Base-by-base conservation (phyloP, 2,797 vertebrate species). In the Limnodromus scolopaceus region DNA sequence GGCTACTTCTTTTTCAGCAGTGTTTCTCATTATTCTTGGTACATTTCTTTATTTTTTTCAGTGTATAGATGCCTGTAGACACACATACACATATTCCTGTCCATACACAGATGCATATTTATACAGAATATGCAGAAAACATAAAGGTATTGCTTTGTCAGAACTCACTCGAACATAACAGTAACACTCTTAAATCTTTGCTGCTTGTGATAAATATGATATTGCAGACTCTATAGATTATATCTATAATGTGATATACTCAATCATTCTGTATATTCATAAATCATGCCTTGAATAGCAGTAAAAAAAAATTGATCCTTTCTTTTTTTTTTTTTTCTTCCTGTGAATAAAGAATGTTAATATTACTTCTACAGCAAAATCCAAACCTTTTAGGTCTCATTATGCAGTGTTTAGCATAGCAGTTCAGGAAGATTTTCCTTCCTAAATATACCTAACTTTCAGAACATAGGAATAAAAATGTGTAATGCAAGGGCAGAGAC, bases 371-470 rank as follows among this genome's bases (percentile, higher is more conserved):
- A 38, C 1, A 6, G 18, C 7, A 93, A 86, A 94, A 17, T 25
- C 6, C 13, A 34, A 64, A 9, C 4, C 2, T 43, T 80, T 57
- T 51, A 41, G 10, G 9, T 87, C 17, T 91, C 30, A 34, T 76
- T 61, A 34, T 28, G 20, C 0, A 0, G 13, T 28, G 8, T n/a
- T 80, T 25, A 69, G 20, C 5, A 17, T 4, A 45, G 16, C 43
- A 72, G 18, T 65, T 82, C 45, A 76, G 46, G 46, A 69, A 53
- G 24, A 34, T 2, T 49, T 74, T 57, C 10, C 9, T 74, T 80
- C 24, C 25, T 58, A 63, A 83, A 74, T 25, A 9, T 36, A 43
- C 4, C 3, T 38, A 75, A 57, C 15, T 53, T 89, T 75, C n/a
- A 58, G 53, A 39, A 66, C 9, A 22, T 54, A 58, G 9, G 17